Evolutionary conservation across 2,797 vertebrate genomes (phyloP).

Genomic region (Stomatorhinus walkeri): DNA sequence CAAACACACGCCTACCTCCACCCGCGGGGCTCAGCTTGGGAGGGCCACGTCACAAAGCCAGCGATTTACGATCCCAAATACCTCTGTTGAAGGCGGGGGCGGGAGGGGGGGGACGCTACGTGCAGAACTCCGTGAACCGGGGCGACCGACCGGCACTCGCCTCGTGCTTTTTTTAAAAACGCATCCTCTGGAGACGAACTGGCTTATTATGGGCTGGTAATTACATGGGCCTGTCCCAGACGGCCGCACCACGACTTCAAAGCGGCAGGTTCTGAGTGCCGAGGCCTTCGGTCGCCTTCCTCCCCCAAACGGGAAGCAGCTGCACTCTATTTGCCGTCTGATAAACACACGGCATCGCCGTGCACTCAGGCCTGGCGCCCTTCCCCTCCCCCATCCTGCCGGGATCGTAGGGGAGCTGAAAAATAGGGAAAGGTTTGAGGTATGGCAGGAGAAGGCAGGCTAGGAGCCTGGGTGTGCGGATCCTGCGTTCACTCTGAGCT

Average conservation of each 20-base stretch:
- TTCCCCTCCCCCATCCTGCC: conserved; percentile 24
- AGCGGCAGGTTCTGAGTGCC: conserved; percentile 37
- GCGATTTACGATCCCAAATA: not conserved
- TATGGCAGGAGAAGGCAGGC: not conserved
- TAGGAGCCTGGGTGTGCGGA: not conserved
- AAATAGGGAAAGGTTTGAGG: not conserved
- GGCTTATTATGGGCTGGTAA: conserved; percentile 43
- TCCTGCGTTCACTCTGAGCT: not conserved
- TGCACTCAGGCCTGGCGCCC: conserved; percentile 26
- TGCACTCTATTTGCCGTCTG: conserved; percentile 42
- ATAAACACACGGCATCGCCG: conserved; percentile 39
- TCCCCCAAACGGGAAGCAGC: conserved; percentile 42
- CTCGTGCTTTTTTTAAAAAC: conserved; percentile 33
- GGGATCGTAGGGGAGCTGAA: not conserved
- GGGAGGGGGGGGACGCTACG: not conserved
- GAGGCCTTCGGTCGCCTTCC: conserved; percentile 23
- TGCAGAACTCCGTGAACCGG: not conserved
- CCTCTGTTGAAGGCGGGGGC: not conserved
- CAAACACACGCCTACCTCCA: not conserved
- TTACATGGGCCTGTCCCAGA: conserved; percentile 39
- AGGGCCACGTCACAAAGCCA: conserved; percentile 6
- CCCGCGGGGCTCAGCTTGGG: not conserved
- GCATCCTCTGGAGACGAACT: conserved; percentile 37
- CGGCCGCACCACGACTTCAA: conserved; percentile 37
- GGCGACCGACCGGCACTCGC: not conserved